Base-by-base conservation (phyloP, 1,140 invertebrate species). In the Aradophagus sp. region DNA sequence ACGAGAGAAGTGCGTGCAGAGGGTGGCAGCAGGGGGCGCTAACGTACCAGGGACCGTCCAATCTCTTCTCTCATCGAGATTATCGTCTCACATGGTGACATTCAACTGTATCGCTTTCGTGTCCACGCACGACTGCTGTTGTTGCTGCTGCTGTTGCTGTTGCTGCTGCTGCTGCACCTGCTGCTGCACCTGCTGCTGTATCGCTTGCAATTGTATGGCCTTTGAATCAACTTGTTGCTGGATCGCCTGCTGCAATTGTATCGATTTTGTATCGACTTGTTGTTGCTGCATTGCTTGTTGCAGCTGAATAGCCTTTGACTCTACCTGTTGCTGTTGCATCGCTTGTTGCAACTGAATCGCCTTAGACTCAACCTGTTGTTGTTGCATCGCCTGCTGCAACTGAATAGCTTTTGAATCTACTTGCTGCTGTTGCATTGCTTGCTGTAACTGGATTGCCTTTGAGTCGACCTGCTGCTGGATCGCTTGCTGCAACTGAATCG, bases 41-140 rank as follows among this genome's bases (percentile, higher is more conserved):
- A 80, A 71, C 73, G 74, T 77, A 76, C 72, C 74, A 74, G 76
- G 76, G 74, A 82, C 65, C 35, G 35, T 77, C 78, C 76, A 83
- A 66, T 80, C 73, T 70, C 76, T 69, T 66, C 73, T 75, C 56
- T 76, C 53, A 38, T 12, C 75, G 71, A 79, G 74, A 81, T 75
- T 74, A 75, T 85, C 79, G 78, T 86, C 80, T 86, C 84, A 86
- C 81, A 86, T 86, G 76, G 83, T 86, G 75, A 84, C 83, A 69
- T 84, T 86, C 63, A 84, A 81, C 62, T 86, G 84, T 84, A 86
- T 84, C 82, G 83, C 84, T 84, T 85, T 85, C 58, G 80, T 79
- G 73, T 85, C 84, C 66, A 84, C 83, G 23, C 82, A 84, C 65
- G 81, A 58, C 71, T 86, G 81, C 8, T 84, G 81, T 7, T 78